Conservation (phyloP, 2,113 vertebrate genomes). For the Peromyscus leucopus region DNA sequence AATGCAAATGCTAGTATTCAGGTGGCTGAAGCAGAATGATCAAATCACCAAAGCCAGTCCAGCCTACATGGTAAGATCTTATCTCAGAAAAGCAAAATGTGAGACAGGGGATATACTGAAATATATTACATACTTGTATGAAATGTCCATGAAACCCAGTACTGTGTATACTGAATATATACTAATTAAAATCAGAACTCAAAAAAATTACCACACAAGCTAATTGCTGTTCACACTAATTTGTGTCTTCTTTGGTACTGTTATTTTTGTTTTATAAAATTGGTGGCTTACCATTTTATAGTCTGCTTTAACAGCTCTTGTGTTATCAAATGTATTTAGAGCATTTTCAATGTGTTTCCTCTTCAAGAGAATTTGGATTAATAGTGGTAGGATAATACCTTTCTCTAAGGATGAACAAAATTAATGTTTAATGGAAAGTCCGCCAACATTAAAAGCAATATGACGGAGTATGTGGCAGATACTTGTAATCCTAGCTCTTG, state of each 20-base stretch:
- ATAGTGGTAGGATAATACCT: slow-evolving; percentile 41
- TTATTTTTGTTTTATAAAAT: slow-evolving; percentile 63
- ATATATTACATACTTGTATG: no score
- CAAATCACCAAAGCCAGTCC: background rate
- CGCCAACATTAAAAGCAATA: slow-evolving; percentile 11
- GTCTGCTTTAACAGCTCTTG: slow-evolving; percentile 7
- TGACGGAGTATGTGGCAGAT: no score
- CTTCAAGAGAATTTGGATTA: slow-evolving; percentile 49
- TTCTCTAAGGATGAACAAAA: slow-evolving; percentile 14
- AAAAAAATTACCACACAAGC: background rate
- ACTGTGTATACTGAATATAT: background rate
- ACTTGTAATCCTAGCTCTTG: background rate
- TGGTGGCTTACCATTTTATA: slow-evolving; percentile 41
- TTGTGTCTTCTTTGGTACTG: slow-evolving; percentile 52
- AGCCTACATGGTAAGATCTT: background rate
- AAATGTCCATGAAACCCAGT: background rate
- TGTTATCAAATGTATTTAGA: slow-evolving; percentile 43
- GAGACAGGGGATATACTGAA: no score
- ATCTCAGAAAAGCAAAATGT: background rate
- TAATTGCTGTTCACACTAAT: background rate
- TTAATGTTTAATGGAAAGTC: slow-evolving; percentile 43
- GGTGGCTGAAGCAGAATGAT: background rate
- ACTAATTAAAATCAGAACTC: background rate
- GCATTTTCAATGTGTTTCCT: slow-evolving; percentile 39
- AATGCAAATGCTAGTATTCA: background rate